Conservation (phyloP, 2,797 vertebrate species). For the Mormyrops attenuatus region DNA sequence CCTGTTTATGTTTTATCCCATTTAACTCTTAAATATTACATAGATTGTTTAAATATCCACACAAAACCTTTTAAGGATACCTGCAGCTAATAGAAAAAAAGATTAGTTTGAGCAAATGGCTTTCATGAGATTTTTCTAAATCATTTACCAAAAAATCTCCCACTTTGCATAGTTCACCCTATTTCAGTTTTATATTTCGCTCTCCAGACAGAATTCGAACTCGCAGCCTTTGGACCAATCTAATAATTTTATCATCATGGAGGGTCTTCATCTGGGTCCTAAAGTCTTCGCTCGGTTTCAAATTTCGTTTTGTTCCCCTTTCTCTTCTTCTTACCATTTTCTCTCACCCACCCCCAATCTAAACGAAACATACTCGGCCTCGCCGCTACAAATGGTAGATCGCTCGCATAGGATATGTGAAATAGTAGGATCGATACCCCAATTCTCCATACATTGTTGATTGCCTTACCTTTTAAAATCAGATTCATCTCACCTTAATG, state of each 20-base stretch:
- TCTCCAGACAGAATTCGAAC: neutral
- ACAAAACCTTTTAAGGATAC: neutral
- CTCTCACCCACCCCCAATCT: neutral
- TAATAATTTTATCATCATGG: neutral
- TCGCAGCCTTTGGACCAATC: neutral
- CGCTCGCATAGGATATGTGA: neutral
- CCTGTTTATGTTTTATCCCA: too few species aligned
- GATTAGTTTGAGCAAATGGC: neutral
- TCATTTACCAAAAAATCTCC: neutral
- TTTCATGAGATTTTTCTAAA: neutral
- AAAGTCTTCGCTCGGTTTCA: neutral
- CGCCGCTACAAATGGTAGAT: neutral
- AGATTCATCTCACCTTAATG: neutral
- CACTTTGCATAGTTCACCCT: neutral
- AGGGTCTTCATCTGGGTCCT: neutral
- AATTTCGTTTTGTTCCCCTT: too few species aligned
- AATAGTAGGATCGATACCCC: neutral
- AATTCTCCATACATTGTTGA: neutral
- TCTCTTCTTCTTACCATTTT: neutral
- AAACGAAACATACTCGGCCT: neutral
- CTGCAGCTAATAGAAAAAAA: neutral
- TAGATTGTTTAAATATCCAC: neutral
- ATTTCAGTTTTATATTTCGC: neutral
- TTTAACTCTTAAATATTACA: too few species aligned
- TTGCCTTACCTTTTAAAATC: neutral